phyloP scores from a whole-genome alignment of 1,140 invertebrate genomes.

The Cepaea nemoralis region DNA sequence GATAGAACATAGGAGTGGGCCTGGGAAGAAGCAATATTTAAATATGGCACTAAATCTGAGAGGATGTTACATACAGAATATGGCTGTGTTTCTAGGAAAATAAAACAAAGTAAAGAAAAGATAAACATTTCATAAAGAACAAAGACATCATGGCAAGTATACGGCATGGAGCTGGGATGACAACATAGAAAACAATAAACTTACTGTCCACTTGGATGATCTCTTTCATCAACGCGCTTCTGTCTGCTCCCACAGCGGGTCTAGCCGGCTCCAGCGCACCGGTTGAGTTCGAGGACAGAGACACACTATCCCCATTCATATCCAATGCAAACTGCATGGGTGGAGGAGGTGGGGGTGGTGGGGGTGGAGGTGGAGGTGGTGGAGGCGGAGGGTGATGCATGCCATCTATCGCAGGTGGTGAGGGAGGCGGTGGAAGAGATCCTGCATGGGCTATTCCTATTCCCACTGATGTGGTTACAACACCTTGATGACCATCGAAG shows the following conservation, averaged over 20 bases:
- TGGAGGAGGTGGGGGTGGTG: conserved; percentile 59
- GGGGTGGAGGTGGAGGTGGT: conserved; percentile 49
- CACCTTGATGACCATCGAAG: conserved; percentile 61
- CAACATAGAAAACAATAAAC: conserved; percentile 40
- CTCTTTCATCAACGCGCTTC: conserved; percentile 92
- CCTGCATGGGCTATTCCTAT: conserved; percentile 36
- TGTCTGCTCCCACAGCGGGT: conserved; percentile 75
- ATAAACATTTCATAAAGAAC: no score
- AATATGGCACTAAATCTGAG: no score
- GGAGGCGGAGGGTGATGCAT: background rate
- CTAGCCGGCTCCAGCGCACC: conserved; percentile 67
- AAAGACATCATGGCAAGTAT: no score
- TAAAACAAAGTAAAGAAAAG: no score
- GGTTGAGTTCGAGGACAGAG: conserved; percentile 57
- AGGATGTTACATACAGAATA: no score
- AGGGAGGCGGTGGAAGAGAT: background rate
- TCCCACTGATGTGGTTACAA: conserved; percentile 72
- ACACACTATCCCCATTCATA: conserved; percentile 51
- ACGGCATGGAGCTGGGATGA: no score
- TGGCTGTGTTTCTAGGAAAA: no score
- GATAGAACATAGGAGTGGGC: no score
- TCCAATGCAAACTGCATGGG: conserved; percentile 46
- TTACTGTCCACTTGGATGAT: conserved; percentile 86
- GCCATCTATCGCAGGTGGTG: background rate
- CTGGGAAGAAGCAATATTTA: no score